Base-by-base conservation (phyloP, 2,113 vertebrate species). In the Nerophis ophidion region DNA sequence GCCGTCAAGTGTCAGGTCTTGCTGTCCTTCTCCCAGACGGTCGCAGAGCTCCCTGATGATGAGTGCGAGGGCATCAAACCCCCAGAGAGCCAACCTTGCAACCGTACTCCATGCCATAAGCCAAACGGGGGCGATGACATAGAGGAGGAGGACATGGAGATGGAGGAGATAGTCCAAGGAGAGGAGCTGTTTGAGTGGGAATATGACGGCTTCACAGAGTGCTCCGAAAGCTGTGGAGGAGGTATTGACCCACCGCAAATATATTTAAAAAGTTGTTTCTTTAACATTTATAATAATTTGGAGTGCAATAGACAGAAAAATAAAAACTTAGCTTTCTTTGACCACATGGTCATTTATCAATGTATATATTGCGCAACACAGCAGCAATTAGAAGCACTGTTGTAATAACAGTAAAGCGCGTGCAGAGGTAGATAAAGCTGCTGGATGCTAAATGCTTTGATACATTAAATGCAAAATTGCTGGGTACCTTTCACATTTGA, bases 141-240 rank as follows among this genome's bases (percentile, higher is more conserved):
- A 51, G 51, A 56, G 0, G 63, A 65, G 16, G 66, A 57, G 7
- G 46, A 14, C 0, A 19, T 40, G 12, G 54, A 48, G 9, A 57
- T 87, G 33, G 68, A 63, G n/a, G 51, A 65, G 13, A 88, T 5
- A 9, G 13, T 80, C 48, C 88, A 90, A 49, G 82, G 85, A 10
- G 91, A 95, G 48, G 92, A 95, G 74, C 90, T 94, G 8, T 91
- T 93, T 40, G 94, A 97, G 80, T 99, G 96, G 96, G 94, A 98
- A 59, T 97, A 97, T 0, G 90, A 94, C 57, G 95, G 94, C 3
- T 96, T 97, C 84, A 94, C 93, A 0, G 91, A 94, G 67, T 99
- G 96, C 75, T 97, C 96, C 0, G 90, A 93, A 74, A 92, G 93
- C 2, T 99, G 96, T 66, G 95, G 91, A 57, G 93, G 95, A 92